phyloP scores from a whole-genome alignment of 2,113 vertebrate species.

The Smithornis capensis region DNA sequence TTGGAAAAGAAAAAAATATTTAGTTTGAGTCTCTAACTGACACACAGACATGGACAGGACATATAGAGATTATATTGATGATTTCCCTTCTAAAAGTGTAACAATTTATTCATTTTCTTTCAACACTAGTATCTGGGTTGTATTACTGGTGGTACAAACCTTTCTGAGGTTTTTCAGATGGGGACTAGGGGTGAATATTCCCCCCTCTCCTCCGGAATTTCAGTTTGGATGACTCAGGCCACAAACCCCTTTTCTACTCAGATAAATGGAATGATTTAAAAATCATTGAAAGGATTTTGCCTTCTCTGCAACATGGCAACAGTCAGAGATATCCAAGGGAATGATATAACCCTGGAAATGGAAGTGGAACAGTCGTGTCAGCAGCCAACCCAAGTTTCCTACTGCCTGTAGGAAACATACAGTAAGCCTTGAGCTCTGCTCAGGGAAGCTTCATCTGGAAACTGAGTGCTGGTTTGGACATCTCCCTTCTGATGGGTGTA shows the following conservation, averaged over 20 bases:
- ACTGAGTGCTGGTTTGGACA: accelerated
- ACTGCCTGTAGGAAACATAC: accelerated
- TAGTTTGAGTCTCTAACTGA: neutral
- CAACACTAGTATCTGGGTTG: neutral
- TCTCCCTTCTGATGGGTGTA: neutral
- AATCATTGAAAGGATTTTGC: neutral
- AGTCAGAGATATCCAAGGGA: neutral
- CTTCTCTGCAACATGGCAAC: neutral
- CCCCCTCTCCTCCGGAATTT: too few species aligned
- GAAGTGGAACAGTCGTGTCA: neutral
- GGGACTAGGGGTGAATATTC: accelerated
- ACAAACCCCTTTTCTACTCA: neutral
- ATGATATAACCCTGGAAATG: slow-evolving; percentile 5
- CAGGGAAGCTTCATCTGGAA: neutral
- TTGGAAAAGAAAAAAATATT: neutral
- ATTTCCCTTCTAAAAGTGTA: neutral
- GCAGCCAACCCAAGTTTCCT: neutral
- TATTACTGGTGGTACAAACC: neutral
- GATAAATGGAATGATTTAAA: neutral
- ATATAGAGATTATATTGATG: neutral
- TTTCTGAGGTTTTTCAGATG: neutral
- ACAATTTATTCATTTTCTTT: neutral
- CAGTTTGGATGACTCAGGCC: neutral
- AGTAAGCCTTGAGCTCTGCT: neutral
- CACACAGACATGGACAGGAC: neutral